A percentile compares a stretch with the other conserved stretches of the same genome.
These are phyloP conservation scores for Apamea crenata DNA, from an alignment of 2,888 invertebrate species.

Conservation along the genomic window DNA sequence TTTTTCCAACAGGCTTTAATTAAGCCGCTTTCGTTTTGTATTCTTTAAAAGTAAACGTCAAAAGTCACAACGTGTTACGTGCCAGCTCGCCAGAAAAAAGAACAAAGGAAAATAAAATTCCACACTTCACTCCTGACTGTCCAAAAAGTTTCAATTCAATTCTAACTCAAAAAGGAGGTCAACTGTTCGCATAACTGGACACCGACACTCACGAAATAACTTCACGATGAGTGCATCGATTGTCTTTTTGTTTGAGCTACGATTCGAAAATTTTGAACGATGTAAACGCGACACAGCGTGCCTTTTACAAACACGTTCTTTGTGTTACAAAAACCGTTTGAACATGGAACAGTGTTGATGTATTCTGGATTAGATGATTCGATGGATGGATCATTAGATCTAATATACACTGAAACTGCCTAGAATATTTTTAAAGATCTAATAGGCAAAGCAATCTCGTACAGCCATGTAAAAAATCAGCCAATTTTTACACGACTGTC, in stretches of 20 bases:
- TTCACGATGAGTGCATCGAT: conserved; percentile 53
- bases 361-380: background rate
- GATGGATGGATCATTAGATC: background rate
- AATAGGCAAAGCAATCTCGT: background rate
- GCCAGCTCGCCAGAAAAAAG: conserved; percentile 12
- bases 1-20: conserved; percentile 10
- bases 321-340: background rate
- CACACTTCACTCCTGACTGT: conserved; percentile 31
- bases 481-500: no score
- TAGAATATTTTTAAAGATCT: background rate
- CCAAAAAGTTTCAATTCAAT: conserved; percentile 46
- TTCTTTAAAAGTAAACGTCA: conserved; percentile 21
- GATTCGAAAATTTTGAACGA: conserved; percentile 37
- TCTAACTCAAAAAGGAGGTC: conserved; percentile 56
- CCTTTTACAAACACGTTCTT: conserved; percentile 24
- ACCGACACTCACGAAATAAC: conserved; percentile 48
- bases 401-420: no score
- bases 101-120: conserved; percentile 34
- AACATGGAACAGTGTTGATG: background rate
- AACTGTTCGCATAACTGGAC: conserved; percentile 54
- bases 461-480: background rate
- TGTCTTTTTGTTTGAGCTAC: conserved; percentile 38
- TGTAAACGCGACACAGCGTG: conserved; percentile 26
- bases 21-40: conserved; percentile 26
- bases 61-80: conserved; percentile 17